Evolutionary conservation across 37 sponge, comb jelly and placozoan genomes (phyloP).

Genomic region (Chondrilla cf. caribensis): DNA sequence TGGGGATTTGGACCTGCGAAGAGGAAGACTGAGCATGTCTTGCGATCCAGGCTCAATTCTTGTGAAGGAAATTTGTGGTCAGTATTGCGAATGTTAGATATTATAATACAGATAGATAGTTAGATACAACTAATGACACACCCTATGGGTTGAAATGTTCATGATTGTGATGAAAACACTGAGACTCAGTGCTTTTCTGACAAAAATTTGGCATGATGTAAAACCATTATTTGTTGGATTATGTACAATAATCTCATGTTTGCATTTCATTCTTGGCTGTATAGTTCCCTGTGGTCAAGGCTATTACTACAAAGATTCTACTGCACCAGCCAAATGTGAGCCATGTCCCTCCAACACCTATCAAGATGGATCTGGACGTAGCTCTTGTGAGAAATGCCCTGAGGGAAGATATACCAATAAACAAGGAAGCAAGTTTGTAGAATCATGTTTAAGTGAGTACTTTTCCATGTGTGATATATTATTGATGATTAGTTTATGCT

Average conservation of each 20-base stretch:
- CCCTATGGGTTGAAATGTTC: no score
- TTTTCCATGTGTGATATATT: no score
- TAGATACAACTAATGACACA: no score
- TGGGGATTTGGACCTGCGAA: neutral
- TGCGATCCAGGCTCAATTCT: slow-evolving; percentile 5
- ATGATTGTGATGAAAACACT: no score
- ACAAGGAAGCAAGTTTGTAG: neutral
- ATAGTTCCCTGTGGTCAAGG: slow-evolving; percentile 24
- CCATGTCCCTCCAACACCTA: neutral
- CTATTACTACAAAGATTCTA: neutral
- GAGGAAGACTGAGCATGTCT: neutral
- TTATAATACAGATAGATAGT: no score
- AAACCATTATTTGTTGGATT: no score
- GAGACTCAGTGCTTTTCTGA: no score
- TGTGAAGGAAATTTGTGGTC: neutral
- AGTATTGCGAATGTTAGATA: no score
- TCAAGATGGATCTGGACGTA: neutral
- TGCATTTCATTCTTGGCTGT: no score
- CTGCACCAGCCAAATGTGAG: neutral
- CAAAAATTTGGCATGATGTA: no score
- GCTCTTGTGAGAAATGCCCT: neutral
- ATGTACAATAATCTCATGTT: no score
- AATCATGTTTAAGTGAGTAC: neutral
- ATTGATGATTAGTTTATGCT: no score
- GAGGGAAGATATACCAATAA: neutral